phyloP scores from a whole-genome alignment of 2,888 invertebrate genomes.

The Lordiphosa fenestrarum region DNA sequence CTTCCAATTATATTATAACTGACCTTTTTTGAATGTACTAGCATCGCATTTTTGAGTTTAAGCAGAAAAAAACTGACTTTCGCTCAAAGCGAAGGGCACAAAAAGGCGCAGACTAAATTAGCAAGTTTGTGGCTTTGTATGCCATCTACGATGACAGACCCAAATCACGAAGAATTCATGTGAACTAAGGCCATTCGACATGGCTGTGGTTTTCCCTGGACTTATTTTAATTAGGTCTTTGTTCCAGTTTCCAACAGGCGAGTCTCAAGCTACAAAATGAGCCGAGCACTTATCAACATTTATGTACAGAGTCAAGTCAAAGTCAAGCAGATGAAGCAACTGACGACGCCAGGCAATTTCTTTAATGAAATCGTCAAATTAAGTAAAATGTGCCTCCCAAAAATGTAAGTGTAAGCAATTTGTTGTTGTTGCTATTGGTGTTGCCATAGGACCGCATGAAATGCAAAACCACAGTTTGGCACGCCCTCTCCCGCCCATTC shows the following conservation, averaged over 20 bases:
- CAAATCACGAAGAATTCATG: slow-evolving; percentile 21
- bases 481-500: slow-evolving; percentile 16
- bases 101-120: slow-evolving; percentile 18
- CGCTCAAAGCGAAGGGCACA: no score
- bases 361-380: slow-evolving; percentile 72
- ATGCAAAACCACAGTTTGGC: slow-evolving; percentile 54
- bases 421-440: slow-evolving; percentile 17
- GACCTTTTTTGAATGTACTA: no score
- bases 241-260: slow-evolving; percentile 27
- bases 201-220: slow-evolving; percentile 18
- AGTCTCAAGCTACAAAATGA: slow-evolving; percentile 24
- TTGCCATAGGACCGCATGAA: slow-evolving; percentile 45
- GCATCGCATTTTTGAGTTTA: no score
- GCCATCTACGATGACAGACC: slow-evolving; percentile 2
- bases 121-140: slow-evolving; percentile 5
- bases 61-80: no score
- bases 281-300: slow-evolving; percentile 4
- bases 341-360: slow-evolving; percentile 43
- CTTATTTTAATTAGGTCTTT: slow-evolving; percentile 58
- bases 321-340: slow-evolving; percentile 25
- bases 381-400: slow-evolving; percentile 55
- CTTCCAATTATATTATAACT: no score
- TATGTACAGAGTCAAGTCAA: slow-evolving; percentile 22
- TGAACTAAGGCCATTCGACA: slow-evolving; percentile 31
- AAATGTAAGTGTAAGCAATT: slow-evolving; percentile 53